These are phyloP conservation scores for Bombyx huttoni DNA, from an alignment of 2,888 invertebrate genomes.

Conservation along the genomic window DNA sequence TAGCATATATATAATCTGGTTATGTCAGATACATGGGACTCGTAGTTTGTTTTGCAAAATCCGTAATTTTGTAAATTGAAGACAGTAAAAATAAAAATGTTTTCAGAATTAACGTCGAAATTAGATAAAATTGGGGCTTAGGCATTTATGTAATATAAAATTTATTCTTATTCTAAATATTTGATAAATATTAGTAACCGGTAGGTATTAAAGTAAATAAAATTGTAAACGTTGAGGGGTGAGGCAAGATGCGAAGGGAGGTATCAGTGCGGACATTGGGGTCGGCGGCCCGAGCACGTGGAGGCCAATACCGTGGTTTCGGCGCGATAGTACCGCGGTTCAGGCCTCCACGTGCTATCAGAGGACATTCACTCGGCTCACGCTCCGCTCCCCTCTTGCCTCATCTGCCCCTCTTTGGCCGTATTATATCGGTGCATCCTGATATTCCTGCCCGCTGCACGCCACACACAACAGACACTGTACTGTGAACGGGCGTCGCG, in stretches of 20 bases:
- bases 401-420: slow-evolving; percentile 36
- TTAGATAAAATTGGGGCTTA: too few relatives aligned
- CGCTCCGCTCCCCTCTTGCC: slow-evolving; percentile 29
- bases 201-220: slow-evolving; percentile 10
- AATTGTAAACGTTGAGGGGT: slow-evolving; percentile 10
- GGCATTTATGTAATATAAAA: too few relatives aligned
- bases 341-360: slow-evolving; percentile 65
- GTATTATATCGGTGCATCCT: slow-evolving; percentile 55
- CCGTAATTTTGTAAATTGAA: too few relatives aligned
- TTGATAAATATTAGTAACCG: too few relatives aligned
- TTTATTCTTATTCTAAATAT: too few relatives aligned
- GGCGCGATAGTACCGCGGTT: slow-evolving; percentile 49
- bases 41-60: too few relatives aligned
- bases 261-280: slow-evolving; percentile 30
- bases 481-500: slow-evolving; percentile 53
- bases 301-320: slow-evolving; percentile 64
- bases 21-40: too few relatives aligned
- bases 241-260: slow-evolving; percentile 18
- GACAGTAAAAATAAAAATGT: too few relatives aligned
- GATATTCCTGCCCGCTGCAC: slow-evolving; percentile 62
- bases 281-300: slow-evolving; percentile 63
- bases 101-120: too few relatives aligned
- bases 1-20: too few relatives aligned
- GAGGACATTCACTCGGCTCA: slow-evolving; percentile 45
- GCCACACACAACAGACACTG: slow-evolving; percentile 57